These are phyloP conservation scores for Copidosoma floridanum DNA, from an alignment of 1,140 invertebrate species.

Conservation along the genomic window DNA sequence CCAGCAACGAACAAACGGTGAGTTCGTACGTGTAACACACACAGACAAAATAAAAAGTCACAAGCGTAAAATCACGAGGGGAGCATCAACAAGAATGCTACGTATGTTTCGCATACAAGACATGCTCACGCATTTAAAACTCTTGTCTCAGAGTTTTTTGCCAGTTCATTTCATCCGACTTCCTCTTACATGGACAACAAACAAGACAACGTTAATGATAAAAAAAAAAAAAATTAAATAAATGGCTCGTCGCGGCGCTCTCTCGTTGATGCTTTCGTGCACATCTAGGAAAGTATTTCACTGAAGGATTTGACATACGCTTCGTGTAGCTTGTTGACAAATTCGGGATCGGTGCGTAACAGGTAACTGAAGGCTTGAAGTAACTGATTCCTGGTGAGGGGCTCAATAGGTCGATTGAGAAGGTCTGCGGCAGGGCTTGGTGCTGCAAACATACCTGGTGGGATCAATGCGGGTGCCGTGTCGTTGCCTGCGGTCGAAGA, in stretches of 20 bases:
- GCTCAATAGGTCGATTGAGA: constrained; percentile 59
- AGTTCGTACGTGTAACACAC: too few relatives aligned
- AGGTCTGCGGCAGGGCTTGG: constrained; percentile 48
- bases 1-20: too few relatives aligned
- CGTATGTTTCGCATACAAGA: background rate
- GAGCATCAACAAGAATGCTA: constrained; percentile 10
- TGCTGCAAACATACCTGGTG: constrained; percentile 78
- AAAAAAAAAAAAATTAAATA: constrained; percentile 10
- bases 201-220: background rate
- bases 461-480: constrained; percentile 70
- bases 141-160: too few relatives aligned
- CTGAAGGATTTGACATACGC: constrained; percentile 84
- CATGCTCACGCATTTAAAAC: too few relatives aligned
- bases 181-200: background rate
- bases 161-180: background rate
- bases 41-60: background rate
- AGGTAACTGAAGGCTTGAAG: constrained; percentile 85
- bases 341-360: constrained; percentile 82
- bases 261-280: background rate
- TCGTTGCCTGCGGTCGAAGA: constrained; percentile 39
- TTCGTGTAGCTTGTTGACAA: constrained; percentile 84
- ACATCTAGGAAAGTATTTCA: constrained; percentile 64
- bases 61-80: background rate
- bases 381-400: constrained; percentile 81
- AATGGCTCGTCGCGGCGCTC: background rate